Percentiles rank a stretch among this genome's conserved stretches.
Conservation (phyloP, 2,113 vertebrate genomes). For the Otis tarda region DNA sequence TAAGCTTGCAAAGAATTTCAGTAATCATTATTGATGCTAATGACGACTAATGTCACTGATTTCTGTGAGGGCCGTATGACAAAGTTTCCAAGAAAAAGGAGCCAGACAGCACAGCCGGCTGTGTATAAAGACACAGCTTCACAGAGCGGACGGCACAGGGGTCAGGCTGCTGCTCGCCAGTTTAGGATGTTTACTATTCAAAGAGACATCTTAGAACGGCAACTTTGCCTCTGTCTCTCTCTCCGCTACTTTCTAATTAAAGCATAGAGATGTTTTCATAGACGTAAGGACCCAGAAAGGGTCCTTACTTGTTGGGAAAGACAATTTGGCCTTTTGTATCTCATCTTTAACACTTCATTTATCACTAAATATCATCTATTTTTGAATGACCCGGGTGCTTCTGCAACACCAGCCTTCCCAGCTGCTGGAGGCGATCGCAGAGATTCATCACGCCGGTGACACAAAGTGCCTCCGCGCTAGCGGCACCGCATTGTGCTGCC, state of each 20-base stretch:
- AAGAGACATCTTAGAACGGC: not conserved
- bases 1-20: slow-evolving; percentile 23
- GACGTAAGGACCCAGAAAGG: not conserved
- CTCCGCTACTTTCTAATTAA: slow-evolving; percentile 1
- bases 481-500: not conserved
- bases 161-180: not conserved
- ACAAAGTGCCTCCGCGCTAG: not conserved
- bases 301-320: not conserved
- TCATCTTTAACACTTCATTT: slow-evolving; percentile 66
- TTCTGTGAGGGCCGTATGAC: not conserved
- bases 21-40: slow-evolving; percentile 15
- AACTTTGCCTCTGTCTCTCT: not conserved
- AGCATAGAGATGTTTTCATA: not conserved
- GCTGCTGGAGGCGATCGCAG: not conserved
- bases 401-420: slow-evolving; percentile 42
- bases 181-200: not conserved
- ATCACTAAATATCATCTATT: slow-evolving; percentile 65
- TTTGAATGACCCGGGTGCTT: slow-evolving; percentile 9
- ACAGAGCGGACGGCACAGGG: not conserved
- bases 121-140: not conserved
- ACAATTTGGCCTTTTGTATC: slow-evolving; percentile 37
- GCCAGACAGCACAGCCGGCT: not conserved
- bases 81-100: not conserved
- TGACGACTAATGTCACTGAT: not conserved
- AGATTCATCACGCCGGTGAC: not conserved